These are phyloP conservation scores for Osedax frankpressi DNA, from an alignment of 2,888 invertebrate genomes.

Conservation along the genomic window DNA sequence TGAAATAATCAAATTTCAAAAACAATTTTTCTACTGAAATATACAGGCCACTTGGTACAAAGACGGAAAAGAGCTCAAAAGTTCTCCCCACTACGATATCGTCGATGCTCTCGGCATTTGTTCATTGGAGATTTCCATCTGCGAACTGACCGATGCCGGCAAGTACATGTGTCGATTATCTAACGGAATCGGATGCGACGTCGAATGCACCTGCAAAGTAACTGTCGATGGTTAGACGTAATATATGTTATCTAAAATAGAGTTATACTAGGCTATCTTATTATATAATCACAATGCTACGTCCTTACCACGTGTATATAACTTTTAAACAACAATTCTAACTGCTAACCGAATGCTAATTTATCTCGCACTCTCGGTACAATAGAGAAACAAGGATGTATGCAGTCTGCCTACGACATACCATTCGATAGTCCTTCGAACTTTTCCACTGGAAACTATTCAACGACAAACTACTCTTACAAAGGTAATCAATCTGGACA, in stretches of 20 bases:
- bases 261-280: no score
- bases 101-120: conserved; percentile 84
- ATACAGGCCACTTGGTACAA: conserved; percentile 60
- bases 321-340: no score
- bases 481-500: no score
- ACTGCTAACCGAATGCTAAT: no score
- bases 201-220: conserved; percentile 73
- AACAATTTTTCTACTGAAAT: no score
- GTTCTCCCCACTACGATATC: conserved; percentile 68
- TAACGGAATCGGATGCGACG: conserved; percentile 78
- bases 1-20: no score
- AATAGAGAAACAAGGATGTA: background rate
- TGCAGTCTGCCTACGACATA: background rate
- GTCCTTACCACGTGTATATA: no score
- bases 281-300: no score
- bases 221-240: conserved; percentile 31
- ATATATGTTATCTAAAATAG: no score
- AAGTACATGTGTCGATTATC: conserved; percentile 85
- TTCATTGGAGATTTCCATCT: conserved; percentile 87
- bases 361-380: no score
- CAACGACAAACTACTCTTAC: background rate
- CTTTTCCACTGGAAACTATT: background rate
- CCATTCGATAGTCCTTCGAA: background rate
- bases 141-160: conserved; percentile 85
- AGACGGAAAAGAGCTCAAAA: conserved; percentile 77